Base-by-base conservation (phyloP, 2,888 invertebrate genomes). In the Agrotis exclamationis region DNA sequence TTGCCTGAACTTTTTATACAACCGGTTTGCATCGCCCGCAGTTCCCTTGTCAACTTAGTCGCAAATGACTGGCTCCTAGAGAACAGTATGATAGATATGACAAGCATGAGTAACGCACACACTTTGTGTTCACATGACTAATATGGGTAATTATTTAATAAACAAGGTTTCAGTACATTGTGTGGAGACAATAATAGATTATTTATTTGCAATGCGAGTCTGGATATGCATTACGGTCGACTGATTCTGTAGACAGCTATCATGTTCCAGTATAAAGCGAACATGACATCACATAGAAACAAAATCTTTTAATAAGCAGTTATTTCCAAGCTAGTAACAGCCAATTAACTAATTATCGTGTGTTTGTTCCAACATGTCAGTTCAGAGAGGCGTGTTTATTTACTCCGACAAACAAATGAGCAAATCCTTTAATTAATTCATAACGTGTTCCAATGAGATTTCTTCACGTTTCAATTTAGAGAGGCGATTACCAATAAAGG, bases 11-110 rank as follows among this genome's bases (percentile, higher is more conserved):
- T 93, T 90, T 90, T 93, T 90, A 87, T 88, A 84, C 58, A 79
- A 82, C 82, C 81, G 76, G 80, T 81, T 84, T 79, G 78, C 85
- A 84, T 87, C 82, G 88, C 87, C 85, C 84, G 84, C 85, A 85
- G 86, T 80, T 85, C 87, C 85, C 84, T 73, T 86, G 87, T 90
- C 88, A 85, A 82, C 85, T 87, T 84, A 78, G 77, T 83, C 82
- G 86, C 87, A 88, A 85, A 88, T 87, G 86, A 81, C 76, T 83
- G 83, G 68, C 56, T 85, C 70, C 70, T 76, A 82, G 82, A 88
- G 88, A 89, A 90, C 90, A 82, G 83, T 82, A 83, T 89, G 89
- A 91, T 89, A 88, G 89, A 90, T 89, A 88, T 90, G 91, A 92
- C 88, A 88, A 84, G 85, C 85, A 86, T 87, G 88, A 89, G 87